Evolutionary conservation across 2,888 invertebrate species (phyloP).

Genomic region (Cotesia congregata): DNA sequence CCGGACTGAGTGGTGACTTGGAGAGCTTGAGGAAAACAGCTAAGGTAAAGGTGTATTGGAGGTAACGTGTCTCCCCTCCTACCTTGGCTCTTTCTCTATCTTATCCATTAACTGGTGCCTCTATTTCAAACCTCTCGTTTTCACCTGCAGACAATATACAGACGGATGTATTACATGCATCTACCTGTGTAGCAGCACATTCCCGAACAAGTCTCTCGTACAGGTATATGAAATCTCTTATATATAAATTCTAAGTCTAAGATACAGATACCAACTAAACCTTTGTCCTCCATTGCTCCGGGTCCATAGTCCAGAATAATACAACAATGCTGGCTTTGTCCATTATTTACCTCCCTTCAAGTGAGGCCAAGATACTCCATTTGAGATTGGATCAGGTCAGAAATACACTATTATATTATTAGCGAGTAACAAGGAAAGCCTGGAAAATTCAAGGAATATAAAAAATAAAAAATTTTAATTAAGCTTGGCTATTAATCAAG

Average conservation of each 20-base stretch:
- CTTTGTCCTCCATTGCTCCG: not conserved
- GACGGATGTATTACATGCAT: not conserved
- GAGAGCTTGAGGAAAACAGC: constrained; percentile 22
- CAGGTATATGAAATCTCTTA: not conserved
- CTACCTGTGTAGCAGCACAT: constrained; percentile 21
- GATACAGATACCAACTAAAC: not conserved
- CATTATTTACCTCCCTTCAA: not conserved
- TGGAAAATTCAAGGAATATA: no score
- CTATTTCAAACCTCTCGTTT: constrained; percentile 41
- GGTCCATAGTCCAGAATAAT: not conserved
- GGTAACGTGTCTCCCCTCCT: constrained; percentile 35
- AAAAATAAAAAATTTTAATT: no score
- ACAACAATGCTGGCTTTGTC: not conserved
- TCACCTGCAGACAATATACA: constrained; percentile 21
- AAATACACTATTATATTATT: constrained; percentile 2
- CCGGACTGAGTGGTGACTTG: constrained; percentile 60
- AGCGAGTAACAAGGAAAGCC: no score
- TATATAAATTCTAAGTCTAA: not conserved
- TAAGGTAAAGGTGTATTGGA: constrained; percentile 41
- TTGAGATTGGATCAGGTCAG: constrained; percentile 4
- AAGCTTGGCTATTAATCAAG: no score
- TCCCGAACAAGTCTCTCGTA: constrained; percentile 8
- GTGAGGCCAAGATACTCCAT: not conserved
- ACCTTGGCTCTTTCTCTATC: constrained; percentile 29
- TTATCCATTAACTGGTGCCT: constrained; percentile 36